Conservation (phyloP, 2,888 invertebrate genomes). For the Busseola fusca region DNA sequence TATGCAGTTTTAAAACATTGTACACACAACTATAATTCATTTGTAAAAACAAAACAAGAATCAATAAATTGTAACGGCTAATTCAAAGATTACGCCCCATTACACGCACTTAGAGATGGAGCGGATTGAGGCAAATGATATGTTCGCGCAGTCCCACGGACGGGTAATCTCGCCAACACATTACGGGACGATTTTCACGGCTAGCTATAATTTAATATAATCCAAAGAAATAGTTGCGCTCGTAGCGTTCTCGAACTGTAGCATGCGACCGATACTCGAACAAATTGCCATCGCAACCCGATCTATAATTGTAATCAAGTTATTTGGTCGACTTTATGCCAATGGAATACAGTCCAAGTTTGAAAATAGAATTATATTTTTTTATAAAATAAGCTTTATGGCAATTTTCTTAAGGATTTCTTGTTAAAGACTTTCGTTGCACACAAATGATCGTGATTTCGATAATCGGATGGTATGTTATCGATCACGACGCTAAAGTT, state of each 20-base stretch:
- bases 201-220: constrained; percentile 89
- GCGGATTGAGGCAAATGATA: constrained; percentile 83
- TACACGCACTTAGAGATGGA: constrained; percentile 81
- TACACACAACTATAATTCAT: constrained; percentile 61
- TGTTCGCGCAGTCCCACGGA: constrained; percentile 84
- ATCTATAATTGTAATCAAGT: constrained; percentile 54
- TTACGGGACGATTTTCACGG: constrained; percentile 88
- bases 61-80: constrained; percentile 84
- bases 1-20: constrained; percentile 36
- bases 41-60: constrained; percentile 78
- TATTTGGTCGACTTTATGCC: constrained; percentile 56
- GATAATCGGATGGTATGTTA: constrained; percentile 86
- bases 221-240: constrained; percentile 88
- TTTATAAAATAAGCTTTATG: constrained; percentile 60
- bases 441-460: constrained; percentile 86
- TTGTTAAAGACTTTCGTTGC: constrained; percentile 60
- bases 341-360: constrained; percentile 70
- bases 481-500: constrained; percentile 87
- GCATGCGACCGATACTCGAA: constrained; percentile 65
- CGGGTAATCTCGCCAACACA: constrained; percentile 85
- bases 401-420: constrained; percentile 58
- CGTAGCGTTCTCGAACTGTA: constrained; percentile 69
- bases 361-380: constrained; percentile 54
- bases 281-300: constrained; percentile 46
- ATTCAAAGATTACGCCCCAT: constrained; percentile 85